These are phyloP conservation scores for Pan troglodytes DNA, from an alignment of 2,113 vertebrate species.

Conservation along the genomic window DNA sequence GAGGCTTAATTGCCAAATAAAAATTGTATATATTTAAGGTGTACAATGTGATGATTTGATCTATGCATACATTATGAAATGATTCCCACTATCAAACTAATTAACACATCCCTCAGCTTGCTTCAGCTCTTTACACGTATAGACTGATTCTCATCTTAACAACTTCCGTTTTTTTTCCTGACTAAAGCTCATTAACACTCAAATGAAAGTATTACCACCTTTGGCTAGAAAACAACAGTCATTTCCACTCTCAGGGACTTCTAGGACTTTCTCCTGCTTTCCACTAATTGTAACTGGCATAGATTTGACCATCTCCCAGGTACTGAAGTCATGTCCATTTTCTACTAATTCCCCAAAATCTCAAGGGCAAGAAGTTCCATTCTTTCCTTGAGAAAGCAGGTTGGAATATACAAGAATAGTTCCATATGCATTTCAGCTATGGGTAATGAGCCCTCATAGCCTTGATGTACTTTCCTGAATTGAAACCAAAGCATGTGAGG, in stretches of 20 bases:
- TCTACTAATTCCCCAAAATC: slow-evolving; percentile 26
- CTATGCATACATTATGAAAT: background rate
- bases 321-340: slow-evolving; percentile 46
- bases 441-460: background rate
- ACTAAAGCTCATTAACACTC: background rate
- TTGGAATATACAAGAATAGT: slow-evolving; percentile 22
- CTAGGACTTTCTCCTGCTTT: slow-evolving; percentile 21
- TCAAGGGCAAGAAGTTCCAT: slow-evolving; percentile 37
- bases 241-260: background rate
- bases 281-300: slow-evolving; percentile 42
- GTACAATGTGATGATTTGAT: background rate
- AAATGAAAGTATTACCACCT: background rate
- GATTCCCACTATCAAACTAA: background rate
- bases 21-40: background rate
- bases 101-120: too few relatives aligned
- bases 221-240: background rate
- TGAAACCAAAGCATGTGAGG: background rate
- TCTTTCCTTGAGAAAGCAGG: slow-evolving; percentile 42
- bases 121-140: background rate
- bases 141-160: background rate
- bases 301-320: slow-evolving; percentile 39
- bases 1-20: background rate
- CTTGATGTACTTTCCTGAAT: slow-evolving; percentile 38
- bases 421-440: background rate
- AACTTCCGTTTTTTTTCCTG: background rate